Conservation (phyloP, 2,113 vertebrate species). For the Falco punctatus region DNA sequence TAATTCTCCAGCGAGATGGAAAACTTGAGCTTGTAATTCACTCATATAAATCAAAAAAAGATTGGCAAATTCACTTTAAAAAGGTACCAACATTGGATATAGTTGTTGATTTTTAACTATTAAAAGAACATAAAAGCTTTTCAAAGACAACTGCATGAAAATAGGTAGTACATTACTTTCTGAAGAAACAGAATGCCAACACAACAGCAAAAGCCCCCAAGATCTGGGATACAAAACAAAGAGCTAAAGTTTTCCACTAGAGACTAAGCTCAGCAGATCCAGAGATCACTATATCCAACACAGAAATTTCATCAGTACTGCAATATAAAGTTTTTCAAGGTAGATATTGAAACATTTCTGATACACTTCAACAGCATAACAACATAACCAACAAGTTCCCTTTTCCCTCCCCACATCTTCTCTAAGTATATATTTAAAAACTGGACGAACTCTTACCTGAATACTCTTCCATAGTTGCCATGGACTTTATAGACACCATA, state of each 20-base stretch:
- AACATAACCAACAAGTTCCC: neutral
- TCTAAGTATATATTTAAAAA: neutral
- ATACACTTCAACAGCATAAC: neutral
- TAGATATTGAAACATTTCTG: neutral
- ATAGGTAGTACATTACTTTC: neutral
- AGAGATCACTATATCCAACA: neutral
- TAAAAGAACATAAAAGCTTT: neutral
- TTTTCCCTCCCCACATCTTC: neutral
- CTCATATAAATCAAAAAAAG: slow-evolving; percentile 42
- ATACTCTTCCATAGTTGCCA: slow-evolving; percentile 96
- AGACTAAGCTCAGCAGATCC: neutral
- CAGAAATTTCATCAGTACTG: neutral
- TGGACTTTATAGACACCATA: slow-evolving; percentile 98
- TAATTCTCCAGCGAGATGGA: slow-evolving; percentile 65
- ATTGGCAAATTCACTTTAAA: slow-evolving; percentile 25
- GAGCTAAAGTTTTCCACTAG: neutral
- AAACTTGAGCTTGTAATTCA: slow-evolving; percentile 50
- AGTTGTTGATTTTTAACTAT: slow-evolving; percentile 24
- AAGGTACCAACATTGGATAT: slow-evolving; percentile 1
- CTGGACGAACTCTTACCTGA: slow-evolving; percentile 83
- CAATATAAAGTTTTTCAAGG: neutral
- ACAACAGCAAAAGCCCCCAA: neutral
- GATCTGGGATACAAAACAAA: neutral
- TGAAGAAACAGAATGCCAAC: neutral
- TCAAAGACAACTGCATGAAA: neutral